Evolutionary conservation across 2,797 vertebrate genomes (phyloP).

Genomic region (Notolabrus celidotus): DNA sequence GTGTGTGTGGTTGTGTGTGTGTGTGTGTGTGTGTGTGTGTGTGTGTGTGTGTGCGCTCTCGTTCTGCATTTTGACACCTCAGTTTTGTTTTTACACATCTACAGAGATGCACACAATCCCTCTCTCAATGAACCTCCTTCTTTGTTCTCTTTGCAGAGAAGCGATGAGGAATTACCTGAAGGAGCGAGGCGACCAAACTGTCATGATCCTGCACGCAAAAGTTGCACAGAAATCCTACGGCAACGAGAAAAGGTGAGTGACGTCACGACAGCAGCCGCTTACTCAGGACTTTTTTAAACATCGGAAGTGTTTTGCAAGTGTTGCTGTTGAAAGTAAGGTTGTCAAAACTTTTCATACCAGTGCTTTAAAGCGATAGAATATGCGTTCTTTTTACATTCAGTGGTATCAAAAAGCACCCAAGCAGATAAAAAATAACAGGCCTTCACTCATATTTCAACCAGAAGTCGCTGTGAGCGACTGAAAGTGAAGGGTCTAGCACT

Average conservation of each 20-base stretch:
- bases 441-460: no score
- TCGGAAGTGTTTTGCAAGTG: no score
- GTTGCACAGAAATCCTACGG: slow-evolving; percentile 99
- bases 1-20: slow-evolving; percentile 8
- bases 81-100: not conserved
- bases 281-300: no score
- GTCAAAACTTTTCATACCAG: no score
- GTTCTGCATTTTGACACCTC: slow-evolving; percentile 14
- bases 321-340: no score
- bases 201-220: slow-evolving; percentile 98
- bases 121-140: not conserved
- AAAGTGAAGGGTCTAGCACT: no score
- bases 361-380: no score
- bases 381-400: no score
- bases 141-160: slow-evolving; percentile 86
- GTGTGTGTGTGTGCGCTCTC: slow-evolving; percentile 48
- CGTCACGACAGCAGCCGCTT: not conserved
- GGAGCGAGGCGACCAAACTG: slow-evolving; percentile 98
- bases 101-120: not conserved
- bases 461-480: no score
- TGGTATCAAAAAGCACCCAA: no score
- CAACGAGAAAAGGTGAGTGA: slow-evolving; percentile 94
- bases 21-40: slow-evolving; percentile 37
- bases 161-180: slow-evolving; percentile 99
- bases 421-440: no score